Percentiles rank a stretch among this genome's conserved stretches.
These are phyloP conservation scores for Uloborus plumipes DNA, from an alignment of 2,888 invertebrate species.

Conservation along the genomic window DNA sequence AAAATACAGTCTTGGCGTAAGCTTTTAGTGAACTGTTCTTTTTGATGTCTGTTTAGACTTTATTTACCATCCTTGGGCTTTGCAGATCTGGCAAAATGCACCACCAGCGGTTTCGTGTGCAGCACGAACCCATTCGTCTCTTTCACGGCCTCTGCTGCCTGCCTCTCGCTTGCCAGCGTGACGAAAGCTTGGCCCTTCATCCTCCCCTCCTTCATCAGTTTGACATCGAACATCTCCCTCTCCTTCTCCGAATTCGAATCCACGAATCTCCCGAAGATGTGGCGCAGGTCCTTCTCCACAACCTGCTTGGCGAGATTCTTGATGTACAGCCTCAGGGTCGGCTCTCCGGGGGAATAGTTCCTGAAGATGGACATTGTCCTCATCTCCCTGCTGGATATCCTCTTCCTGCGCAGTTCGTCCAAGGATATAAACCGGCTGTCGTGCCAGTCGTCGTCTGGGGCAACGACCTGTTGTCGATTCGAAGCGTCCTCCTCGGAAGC, in stretches of 20 bases:
- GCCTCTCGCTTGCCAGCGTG: constrained; percentile 80
- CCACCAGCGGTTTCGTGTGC: constrained; percentile 90
- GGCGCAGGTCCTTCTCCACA: constrained; percentile 73
- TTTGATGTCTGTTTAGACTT: no score
- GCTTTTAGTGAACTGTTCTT: not conserved
- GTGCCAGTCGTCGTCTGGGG: constrained; percentile 65
- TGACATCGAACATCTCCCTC: constrained; percentile 76
- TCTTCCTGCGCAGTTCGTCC: constrained; percentile 79
- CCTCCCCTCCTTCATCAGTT: constrained; percentile 92
- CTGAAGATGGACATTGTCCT: constrained; percentile 82
- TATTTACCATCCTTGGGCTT: constrained; percentile 43
- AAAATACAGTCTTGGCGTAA: not conserved
- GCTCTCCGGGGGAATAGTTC: constrained; percentile 86
- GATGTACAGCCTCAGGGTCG: constrained; percentile 88
- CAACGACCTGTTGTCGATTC: no score
- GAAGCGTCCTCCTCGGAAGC: constrained; percentile 66
- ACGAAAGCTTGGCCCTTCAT: constrained; percentile 98
- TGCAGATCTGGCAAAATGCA: constrained; percentile 71
- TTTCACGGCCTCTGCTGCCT: constrained; percentile 81
- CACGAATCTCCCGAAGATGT: constrained; percentile 48
- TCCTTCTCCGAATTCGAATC: constrained; percentile 31
- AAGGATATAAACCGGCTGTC: constrained; percentile 75
- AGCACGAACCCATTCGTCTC: constrained; percentile 90
- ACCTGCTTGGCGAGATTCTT: constrained; percentile 90
- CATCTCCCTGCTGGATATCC: constrained; percentile 81